Evolutionary conservation across 2,888 invertebrate species (phyloP).

Genomic region (Leistus spinibarbis): DNA sequence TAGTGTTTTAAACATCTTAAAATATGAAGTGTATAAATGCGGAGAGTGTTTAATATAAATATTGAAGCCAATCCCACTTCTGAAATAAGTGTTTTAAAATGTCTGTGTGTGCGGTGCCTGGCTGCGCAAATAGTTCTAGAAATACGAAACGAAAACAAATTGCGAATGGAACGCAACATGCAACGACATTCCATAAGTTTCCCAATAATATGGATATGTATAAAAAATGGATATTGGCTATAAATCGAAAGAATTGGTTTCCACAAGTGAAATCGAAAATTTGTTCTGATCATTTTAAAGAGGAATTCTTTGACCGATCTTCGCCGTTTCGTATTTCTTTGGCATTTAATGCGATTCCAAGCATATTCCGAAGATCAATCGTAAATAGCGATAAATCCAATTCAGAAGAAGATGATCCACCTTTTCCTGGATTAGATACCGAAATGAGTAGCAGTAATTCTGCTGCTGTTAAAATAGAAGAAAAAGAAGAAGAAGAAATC

Average conservation of each 20-base stretch:
- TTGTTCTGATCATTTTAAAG: not conserved
- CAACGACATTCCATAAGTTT: not conserved
- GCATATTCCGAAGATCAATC: too few relatives aligned
- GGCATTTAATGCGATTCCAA: not conserved
- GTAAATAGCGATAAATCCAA: too few relatives aligned
- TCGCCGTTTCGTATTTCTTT: not conserved
- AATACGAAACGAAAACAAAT: not conserved
- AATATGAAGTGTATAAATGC: too few relatives aligned
- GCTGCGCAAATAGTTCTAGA: not conserved
- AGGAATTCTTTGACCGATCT: not conserved
- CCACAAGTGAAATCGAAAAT: not conserved
- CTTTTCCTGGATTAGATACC: too few relatives aligned
- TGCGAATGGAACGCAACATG: not conserved
- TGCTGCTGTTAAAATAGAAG: too few relatives aligned
- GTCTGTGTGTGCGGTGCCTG: not conserved
- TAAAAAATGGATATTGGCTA: not conserved
- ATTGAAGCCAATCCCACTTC: not conserved
- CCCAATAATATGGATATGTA: not conserved
- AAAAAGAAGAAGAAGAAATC: too few relatives aligned
- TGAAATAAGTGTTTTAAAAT: not conserved
- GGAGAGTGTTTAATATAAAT: too few relatives aligned
- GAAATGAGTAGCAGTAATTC: too few relatives aligned
- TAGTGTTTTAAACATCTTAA: too few relatives aligned
- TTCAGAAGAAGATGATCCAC: too few relatives aligned
- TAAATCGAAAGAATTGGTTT: not conserved